Evolutionary conservation across 92 coral and sea anemone genomes (phyloP), one percentile per base, ranked within the genome.

Genomic region (Heteractis magnifica): DNA sequence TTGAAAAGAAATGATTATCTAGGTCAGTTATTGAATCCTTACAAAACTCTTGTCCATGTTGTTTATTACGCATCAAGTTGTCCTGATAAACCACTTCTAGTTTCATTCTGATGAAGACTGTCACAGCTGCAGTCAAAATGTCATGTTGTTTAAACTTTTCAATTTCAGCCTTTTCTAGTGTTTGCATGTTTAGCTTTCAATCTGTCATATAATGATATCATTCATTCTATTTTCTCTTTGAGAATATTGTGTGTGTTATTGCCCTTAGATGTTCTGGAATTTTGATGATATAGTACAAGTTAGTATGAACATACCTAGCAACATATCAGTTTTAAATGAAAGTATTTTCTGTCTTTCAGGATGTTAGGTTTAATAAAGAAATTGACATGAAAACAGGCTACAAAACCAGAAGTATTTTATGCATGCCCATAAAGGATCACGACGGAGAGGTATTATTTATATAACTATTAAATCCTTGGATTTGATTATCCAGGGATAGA

Each of bases 301-400:
- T 52, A 52, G 2, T 34, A 34, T 34, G 3, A 34, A 34, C 44
- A 34, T 34, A 34, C 44, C 44, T 34, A 34, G 44, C 44, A 34
- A 34, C 44, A 34, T 34, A 34, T 34, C 44, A 34, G 44, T 34
- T 34, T 34, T 34, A 72, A n/a, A 21, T 74, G 18, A 26, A 75
- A 53, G 50, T 86, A 49, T 87, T 9, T 83, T 84, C 65, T 62
- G 60, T 82, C 8, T 77, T 72, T 52, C 83, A 96, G 99, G 99
- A 96, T 92, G 87, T 92, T 77, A 94, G 99, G 76, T 96, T 96
- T 91, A 96, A 96, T 86, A 92, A 96, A 88, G 99, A 94, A 88
- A 91, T 96, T 79, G 99, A 96, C 91, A 82, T 81, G 85, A 94
- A 94, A 84, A 96, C 99, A 80, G 99, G 99, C 77, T 96, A 96